A percentile compares a stretch with the other conserved stretches of the same genome.
These are phyloP conservation scores for Euura lappo DNA, from an alignment of 1,140 invertebrate genomes.

Conservation along the genomic window DNA sequence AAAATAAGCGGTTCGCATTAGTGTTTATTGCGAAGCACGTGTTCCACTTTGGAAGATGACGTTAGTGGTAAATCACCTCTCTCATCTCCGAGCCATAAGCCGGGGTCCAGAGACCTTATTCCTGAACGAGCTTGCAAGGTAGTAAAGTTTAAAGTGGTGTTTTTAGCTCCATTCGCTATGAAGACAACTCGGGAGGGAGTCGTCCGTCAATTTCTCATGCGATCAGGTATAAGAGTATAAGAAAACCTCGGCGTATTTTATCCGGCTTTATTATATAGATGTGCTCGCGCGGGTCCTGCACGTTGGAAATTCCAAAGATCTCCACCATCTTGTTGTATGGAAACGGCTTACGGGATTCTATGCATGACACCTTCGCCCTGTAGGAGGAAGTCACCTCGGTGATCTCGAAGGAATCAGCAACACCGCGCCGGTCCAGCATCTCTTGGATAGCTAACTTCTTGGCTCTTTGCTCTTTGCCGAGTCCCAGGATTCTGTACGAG, in stretches of 20 bases:
- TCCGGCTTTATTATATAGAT: not conserved
- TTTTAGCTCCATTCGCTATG: not conserved
- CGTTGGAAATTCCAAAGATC: not conserved
- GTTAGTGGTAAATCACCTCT: not conserved
- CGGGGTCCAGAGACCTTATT: not conserved
- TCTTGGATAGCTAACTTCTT: too few relatives aligned
- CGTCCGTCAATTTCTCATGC: not conserved
- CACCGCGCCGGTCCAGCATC: not conserved
- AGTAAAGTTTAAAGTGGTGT: not conserved
- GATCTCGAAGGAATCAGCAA: not conserved
- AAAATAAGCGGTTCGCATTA: not conserved
- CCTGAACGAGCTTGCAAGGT: not conserved
- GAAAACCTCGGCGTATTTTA: not conserved
- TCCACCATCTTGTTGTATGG: not conserved
- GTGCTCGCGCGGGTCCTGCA: too few relatives aligned
- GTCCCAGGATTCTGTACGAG: not conserved
- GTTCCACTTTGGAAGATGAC: not conserved
- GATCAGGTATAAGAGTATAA: too few relatives aligned
- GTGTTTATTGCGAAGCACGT: not conserved
- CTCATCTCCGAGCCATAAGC: not conserved
- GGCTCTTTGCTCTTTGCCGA: not conserved
- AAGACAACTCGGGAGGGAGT: not conserved
- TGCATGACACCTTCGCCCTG: not conserved
- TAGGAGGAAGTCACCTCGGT: conserved; percentile 1
- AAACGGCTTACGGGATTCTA: not conserved